Conservation (phyloP, 2,113 vertebrate genomes). For the Rhombomys opimus region DNA sequence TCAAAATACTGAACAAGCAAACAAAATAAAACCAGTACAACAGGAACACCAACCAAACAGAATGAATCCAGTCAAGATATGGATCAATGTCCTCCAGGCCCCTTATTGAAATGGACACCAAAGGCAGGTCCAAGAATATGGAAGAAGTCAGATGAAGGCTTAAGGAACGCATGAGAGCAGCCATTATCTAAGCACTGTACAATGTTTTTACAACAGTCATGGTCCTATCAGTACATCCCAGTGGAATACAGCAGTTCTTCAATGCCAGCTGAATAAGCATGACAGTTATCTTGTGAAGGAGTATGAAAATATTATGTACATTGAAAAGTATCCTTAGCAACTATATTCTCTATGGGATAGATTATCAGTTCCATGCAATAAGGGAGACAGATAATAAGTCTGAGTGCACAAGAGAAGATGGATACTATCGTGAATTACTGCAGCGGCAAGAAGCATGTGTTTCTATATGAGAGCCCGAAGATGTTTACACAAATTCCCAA, state of each 20-base stretch:
- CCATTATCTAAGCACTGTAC: slow-evolving; percentile 39
- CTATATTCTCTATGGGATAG: neutral
- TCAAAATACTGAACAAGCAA: slow-evolving; percentile 21
- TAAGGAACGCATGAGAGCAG: neutral
- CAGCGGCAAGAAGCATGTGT: neutral
- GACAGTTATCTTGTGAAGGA: slow-evolving; percentile 1
- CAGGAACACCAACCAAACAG: neutral
- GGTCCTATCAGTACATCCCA: neutral
- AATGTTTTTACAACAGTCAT: slow-evolving; percentile 29
- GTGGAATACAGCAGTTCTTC: neutral
- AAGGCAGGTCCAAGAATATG: neutral
- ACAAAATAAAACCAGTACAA: neutral
- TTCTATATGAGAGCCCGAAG: slow-evolving; percentile 43
- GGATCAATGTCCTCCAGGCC: neutral
- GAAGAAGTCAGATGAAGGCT: neutral
- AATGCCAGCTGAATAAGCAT: slow-evolving; percentile 31
- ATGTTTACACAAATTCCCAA: slow-evolving; percentile 10
- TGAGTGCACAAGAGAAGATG: slow-evolving; percentile 26
- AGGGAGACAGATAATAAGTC: slow-evolving; percentile 39
- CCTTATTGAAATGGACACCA: neutral
- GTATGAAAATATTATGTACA: neutral
- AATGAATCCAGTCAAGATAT: neutral
- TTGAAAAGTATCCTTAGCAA: slow-evolving; percentile 8
- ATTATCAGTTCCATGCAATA: neutral
- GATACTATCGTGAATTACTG: neutral